These are phyloP conservation scores for Euglossa dilemma DNA, from an alignment of 1,140 invertebrate genomes.

Conservation along the genomic window DNA sequence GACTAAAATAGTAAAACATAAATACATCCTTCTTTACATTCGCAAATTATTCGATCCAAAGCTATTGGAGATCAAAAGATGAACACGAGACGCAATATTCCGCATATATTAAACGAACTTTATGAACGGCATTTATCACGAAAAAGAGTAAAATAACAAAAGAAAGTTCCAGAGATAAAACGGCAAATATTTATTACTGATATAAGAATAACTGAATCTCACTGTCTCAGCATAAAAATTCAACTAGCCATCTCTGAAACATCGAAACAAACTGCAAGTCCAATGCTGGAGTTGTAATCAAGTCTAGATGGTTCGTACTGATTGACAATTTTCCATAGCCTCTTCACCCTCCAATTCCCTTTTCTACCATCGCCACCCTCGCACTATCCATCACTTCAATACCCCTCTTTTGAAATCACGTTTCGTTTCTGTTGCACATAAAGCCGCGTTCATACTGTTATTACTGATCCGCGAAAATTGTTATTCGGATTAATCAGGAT, in stretches of 20 bases:
- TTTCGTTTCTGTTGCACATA: constrained; percentile 57
- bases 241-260: constrained; percentile 46
- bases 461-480: not conserved
- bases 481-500: not conserved
- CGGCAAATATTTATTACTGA: constrained; percentile 49
- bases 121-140: not conserved
- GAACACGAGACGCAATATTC: too few relatives aligned
- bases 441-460: constrained; percentile 31
- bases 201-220: constrained; percentile 20
- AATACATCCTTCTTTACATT: too few relatives aligned
- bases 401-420: constrained; percentile 44
- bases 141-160: constrained; percentile 22
- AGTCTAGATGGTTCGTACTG: constrained; percentile 75
- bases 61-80: too few relatives aligned
- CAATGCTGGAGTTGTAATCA: constrained; percentile 73
- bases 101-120: not conserved
- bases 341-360: constrained; percentile 50
- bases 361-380: constrained; percentile 32
- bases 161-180: not conserved
- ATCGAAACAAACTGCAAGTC: constrained; percentile 49
- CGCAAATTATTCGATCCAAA: too few relatives aligned
- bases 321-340: constrained; percentile 78
- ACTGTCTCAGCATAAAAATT: constrained; percentile 54
- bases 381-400: constrained; percentile 39
- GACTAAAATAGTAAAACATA: too few relatives aligned